Base-by-base conservation (phyloP, 35 echinoderm and acorn worm species). In the Amphiura filiformis region DNA sequence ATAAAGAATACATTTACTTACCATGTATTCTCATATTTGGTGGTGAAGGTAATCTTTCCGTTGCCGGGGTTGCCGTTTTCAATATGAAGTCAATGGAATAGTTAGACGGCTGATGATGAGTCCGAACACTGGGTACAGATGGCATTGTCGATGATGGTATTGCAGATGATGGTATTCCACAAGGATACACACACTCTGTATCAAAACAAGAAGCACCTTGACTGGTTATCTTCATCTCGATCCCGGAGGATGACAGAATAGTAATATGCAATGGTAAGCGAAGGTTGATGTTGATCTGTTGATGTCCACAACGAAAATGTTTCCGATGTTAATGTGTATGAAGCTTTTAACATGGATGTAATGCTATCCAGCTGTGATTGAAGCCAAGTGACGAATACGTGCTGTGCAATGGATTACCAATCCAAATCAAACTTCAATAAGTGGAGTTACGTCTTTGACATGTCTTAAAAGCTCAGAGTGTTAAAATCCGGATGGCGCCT, bases 401-500 rank as follows among this genome's bases (percentile, higher is more conserved):
- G 61, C 61, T 70, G 61, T 70, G n/a, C 26, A n/a, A 23, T 47
- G 61, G 61, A 70, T 70, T 70, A 70, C 26, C 4, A 26, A n/a
- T n/a, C n/a, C n/a, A 70, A 70, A 70, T 70, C 61, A 70, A 52
- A 70, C 61, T 70, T 70, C 3, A 70, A 9, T 47, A n/a, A 70
- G 26, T 5, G 28, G 7, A 26, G 61, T 52, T 52, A 11, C 44
- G 20, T 11, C 7, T 52, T n/a, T 11, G 7, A 52, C 44, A 52
- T 11, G 44, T 70, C 61, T 30, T 70, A 70, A 70, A 70, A 70
- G 61, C 61, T 70, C 61, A 18, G 15, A 70, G 61, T 70, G 61
- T 70, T 70, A 70, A 70, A 26, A 70, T 70, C 61, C 61, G 61
- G 61, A 70, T 70, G 61, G 61, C 61, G 61, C 61, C 61, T 70